Conservation (phyloP, 2,888 invertebrate genomes). For the Hyles lineata region DNA sequence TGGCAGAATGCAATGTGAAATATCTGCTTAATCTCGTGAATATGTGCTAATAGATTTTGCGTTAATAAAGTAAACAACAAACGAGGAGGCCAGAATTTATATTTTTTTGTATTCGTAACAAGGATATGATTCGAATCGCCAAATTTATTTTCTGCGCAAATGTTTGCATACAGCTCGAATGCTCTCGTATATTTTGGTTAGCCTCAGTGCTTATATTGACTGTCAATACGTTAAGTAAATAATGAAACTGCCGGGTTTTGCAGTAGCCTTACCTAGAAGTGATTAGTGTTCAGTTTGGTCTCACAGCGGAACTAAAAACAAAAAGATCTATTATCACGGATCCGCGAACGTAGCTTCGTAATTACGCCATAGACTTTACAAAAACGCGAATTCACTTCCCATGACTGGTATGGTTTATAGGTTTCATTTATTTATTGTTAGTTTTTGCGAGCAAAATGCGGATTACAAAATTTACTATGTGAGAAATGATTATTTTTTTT, state of each 20-base stretch:
- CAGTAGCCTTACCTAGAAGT: constrained; percentile 39
- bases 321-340: constrained; percentile 65
- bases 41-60: too few species aligned
- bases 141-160: constrained; percentile 15
- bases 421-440: constrained; percentile 22
- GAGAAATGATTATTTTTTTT: neutral
- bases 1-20: too few species aligned
- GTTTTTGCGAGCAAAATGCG: neutral
- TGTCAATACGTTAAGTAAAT: constrained; percentile 6
- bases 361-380: constrained; percentile 61
- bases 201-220: constrained; percentile 10
- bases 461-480: constrained; percentile 7
- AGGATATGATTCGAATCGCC: constrained; percentile 1
- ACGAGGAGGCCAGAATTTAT: neutral
- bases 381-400: constrained; percentile 77
- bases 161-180: neutral
- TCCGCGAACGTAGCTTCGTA: constrained; percentile 64
- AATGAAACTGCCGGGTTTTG: constrained; percentile 16
- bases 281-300: constrained; percentile 53
- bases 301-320: constrained; percentile 69
- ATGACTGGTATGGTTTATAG: constrained; percentile 65
- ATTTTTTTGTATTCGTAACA: neutral
- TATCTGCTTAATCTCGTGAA: too few species aligned
- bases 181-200: constrained; percentile 8
- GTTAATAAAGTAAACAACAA: too few species aligned